These are phyloP conservation scores for Ceuthmochares aereus DNA, from an alignment of 2,113 vertebrate species.

Conservation along the genomic window DNA sequence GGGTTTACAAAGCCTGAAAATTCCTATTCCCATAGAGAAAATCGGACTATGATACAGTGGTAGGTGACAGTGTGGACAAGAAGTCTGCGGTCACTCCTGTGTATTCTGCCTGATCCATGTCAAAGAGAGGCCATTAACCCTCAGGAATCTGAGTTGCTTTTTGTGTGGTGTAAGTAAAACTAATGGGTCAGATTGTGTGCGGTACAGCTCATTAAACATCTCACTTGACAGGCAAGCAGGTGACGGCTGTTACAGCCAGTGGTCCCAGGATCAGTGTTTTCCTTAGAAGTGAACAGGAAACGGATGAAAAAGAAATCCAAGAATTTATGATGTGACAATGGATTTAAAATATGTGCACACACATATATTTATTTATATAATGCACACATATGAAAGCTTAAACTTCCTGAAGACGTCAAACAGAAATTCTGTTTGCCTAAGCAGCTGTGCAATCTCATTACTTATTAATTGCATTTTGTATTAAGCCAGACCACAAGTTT, in stretches of 20 bases:
- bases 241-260: not conserved
- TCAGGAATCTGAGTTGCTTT: not conserved
- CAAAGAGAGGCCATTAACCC: not conserved
- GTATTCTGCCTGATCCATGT: not conserved
- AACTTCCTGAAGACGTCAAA: slow-evolving; percentile 35
- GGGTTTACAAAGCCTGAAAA: not conserved
- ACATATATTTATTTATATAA: not conserved
- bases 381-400: not conserved
- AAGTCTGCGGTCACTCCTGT: not conserved
- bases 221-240: slow-evolving; percentile 10
- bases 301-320: not conserved
- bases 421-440: slow-evolving; percentile 17
- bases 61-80: not conserved
- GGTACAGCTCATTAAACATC: not conserved
- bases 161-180: not conserved
- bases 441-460: slow-evolving; percentile 7
- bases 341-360: not conserved
- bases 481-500: not conserved
- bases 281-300: slow-evolving; percentile 29
- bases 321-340: slow-evolving; percentile 8
- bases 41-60: not conserved
- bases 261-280: not conserved
- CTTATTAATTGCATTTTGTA: not conserved
- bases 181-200: not conserved
- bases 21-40: not conserved